Base-by-base conservation (phyloP, 2,888 invertebrate species). In the Lamellibrachia satsuma region DNA sequence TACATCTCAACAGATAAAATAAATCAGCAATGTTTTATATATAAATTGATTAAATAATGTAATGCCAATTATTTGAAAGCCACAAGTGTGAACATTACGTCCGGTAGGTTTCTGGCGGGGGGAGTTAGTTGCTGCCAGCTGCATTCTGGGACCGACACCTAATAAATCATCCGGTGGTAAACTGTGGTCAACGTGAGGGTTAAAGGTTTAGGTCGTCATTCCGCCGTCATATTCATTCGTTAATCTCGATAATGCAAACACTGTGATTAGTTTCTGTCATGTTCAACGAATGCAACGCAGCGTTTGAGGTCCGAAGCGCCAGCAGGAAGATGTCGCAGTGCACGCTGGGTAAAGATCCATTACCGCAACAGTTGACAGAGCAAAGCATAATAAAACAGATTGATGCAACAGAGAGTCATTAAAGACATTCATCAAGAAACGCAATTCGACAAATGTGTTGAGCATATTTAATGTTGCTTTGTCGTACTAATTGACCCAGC, bases 91-190 rank as follows among this genome's bases (percentile, higher is more conserved):
- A n/a, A n/a, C 3, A 6, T 11, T 22, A 75, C n/a, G 22, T 75
- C 75, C 75, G 75, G 15, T 75, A 3, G 22, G 75, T 22, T 75
- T 75, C 15, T 75, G 22, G 75, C 75, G 22, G 22, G 75, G 0
- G 75, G 75, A 75, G 75, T 75, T 75, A n/a, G 75, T 75, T 75
- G 75, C 15, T 75, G 75, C 75, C 75, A 75, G 75, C 75, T 75
- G 75, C 75, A 75, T 75, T 22, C 15, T n/a, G 75, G 75, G 22
- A 75, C 75, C 75, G 75, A 75, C 75, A 75, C 75, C 15, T n/a
- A 15, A 75, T 75, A 22, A 75, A 75, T 75, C 75, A 75, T 75
- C 75, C 22, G 75, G 75, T 15, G n/a, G 75, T 75, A 75, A 15
- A 75, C 75, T 6, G 75, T n/a, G 15, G n/a, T 22, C 75, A 22